phyloP scores from a whole-genome alignment of 2,888 invertebrate species.

The Aporophyla lueneburgensis region DNA sequence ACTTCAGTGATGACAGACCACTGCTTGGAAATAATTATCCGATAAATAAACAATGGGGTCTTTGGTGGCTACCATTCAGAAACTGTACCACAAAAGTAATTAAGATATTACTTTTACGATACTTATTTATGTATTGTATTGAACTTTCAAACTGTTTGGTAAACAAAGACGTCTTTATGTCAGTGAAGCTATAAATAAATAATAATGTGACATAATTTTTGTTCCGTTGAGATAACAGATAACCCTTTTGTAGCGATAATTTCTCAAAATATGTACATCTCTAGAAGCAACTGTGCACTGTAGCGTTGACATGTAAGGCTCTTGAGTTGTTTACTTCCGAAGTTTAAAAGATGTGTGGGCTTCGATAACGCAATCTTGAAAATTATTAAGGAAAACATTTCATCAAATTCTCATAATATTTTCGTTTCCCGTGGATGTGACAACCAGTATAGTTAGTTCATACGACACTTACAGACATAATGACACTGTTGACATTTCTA shows the following conservation, averaged over 20 bases:
- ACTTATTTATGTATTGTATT: conserved; percentile 44
- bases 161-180: conserved; percentile 38
- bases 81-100: conserved; percentile 53
- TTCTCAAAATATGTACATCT: not conserved
- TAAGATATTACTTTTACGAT: conserved; percentile 51
- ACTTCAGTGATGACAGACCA: conserved; percentile 85
- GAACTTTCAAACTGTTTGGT: conserved; percentile 17
- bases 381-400: conserved; percentile 54
- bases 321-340: not conserved
- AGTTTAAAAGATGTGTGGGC: conserved; percentile 1
- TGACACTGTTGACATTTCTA: conserved; percentile 85
- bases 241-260: not conserved
- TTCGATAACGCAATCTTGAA: conserved; percentile 25
- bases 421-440: conserved; percentile 61
- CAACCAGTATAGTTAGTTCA: conserved; percentile 61
- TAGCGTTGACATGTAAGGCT: not conserved
- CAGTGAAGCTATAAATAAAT: conserved; percentile 21
- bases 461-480: conserved; percentile 82
- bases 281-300: too few relatives aligned
- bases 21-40: conserved; percentile 79
- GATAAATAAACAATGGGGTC: conserved; percentile 82
- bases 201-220: conserved; percentile 1
- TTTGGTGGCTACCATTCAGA: conserved; percentile 61
- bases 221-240: not conserved
- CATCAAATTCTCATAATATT: conserved; percentile 55